Percentiles rank a stretch among this genome's conserved stretches.
phyloP scores from a whole-genome alignment of 2,888 invertebrate species.

The Pogonocherus hispidulus region DNA sequence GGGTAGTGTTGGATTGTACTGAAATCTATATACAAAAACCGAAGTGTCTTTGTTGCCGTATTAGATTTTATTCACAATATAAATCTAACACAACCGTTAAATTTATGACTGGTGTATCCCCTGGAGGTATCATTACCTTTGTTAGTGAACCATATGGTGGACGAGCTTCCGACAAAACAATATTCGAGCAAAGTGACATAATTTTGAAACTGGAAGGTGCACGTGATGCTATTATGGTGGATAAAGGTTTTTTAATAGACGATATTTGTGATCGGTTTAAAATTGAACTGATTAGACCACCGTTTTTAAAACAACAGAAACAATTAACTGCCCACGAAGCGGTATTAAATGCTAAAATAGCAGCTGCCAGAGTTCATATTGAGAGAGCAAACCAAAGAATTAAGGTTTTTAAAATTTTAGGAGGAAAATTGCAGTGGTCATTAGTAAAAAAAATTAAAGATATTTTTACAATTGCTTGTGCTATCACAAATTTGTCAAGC shows the following conservation, averaged over 20 bases:
- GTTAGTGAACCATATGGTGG: constrained; percentile 30
- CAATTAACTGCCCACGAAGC: constrained; percentile 12
- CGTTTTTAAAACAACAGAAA: constrained; percentile 1
- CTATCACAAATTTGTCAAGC: constrained; percentile 4
- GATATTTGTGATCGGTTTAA: constrained; percentile 7
- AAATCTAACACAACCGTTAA: constrained; percentile 24
- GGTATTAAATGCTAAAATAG: constrained; percentile 23
- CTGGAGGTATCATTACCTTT: constrained; percentile 24
- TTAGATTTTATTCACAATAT: constrained; percentile 34
- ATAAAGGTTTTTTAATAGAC: constrained; percentile 13
- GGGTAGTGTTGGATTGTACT: constrained; percentile 7
- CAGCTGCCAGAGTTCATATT: constrained; percentile 7
- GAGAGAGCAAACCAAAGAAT: constrained; percentile 32
- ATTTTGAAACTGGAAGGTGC: not conserved
- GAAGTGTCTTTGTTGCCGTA: constrained; percentile 27
- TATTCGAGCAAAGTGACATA: not conserved
- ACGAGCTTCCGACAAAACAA: constrained; percentile 27
- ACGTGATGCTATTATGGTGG: not conserved
- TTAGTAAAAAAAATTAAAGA: not conserved
- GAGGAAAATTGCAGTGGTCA: constrained; percentile 8
- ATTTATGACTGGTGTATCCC: constrained; percentile 33
- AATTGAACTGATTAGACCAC: constrained; percentile 1
- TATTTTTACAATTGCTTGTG: not conserved
- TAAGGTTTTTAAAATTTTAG: constrained; percentile 34
- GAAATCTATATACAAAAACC: constrained; percentile 15